These are phyloP conservation scores for Peribatodes rhomboidaria DNA, from an alignment of 2,888 invertebrate genomes.

Conservation along the genomic window DNA sequence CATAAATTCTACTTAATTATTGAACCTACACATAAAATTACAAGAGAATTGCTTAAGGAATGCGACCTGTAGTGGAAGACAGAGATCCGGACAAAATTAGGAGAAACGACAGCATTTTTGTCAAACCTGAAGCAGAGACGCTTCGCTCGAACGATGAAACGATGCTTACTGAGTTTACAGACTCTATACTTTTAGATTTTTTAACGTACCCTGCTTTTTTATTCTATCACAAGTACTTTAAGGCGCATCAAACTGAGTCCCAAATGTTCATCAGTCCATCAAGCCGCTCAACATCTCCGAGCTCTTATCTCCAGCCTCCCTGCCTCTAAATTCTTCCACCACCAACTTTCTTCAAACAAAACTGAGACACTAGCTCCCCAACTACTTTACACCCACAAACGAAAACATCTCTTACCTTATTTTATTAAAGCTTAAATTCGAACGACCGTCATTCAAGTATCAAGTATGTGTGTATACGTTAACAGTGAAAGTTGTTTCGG, in stretches of 20 bases:
- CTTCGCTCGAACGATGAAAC: too few relatives aligned
- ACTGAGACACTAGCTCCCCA: conserved; percentile 27
- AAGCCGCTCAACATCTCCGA: conserved; percentile 20
- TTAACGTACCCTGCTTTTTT: too few relatives aligned
- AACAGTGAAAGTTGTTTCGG: background rate
- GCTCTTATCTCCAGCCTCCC: conserved; percentile 31
- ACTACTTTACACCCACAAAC: conserved; percentile 22
- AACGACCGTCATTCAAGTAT: conserved; percentile 9
- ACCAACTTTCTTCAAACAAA: conserved; percentile 29
- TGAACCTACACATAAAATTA: too few relatives aligned
- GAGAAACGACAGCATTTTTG: too few relatives aligned
- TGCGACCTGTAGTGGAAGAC: too few relatives aligned
- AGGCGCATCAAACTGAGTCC: background rate
- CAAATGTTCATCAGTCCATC: conserved; percentile 13
- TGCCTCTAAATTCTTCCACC: conserved; percentile 33
- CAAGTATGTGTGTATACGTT: background rate
- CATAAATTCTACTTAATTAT: too few relatives aligned
- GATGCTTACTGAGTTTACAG: too few relatives aligned
- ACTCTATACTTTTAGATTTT: too few relatives aligned
- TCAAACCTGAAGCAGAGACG: too few relatives aligned
- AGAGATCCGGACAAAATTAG: too few relatives aligned
- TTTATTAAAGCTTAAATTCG: conserved; percentile 17
- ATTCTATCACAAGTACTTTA: background rate
- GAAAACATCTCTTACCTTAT: background rate
- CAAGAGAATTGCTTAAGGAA: too few relatives aligned